phyloP scores from a whole-genome alignment of 2,888 invertebrate genomes.

The Folsomia candida region DNA sequence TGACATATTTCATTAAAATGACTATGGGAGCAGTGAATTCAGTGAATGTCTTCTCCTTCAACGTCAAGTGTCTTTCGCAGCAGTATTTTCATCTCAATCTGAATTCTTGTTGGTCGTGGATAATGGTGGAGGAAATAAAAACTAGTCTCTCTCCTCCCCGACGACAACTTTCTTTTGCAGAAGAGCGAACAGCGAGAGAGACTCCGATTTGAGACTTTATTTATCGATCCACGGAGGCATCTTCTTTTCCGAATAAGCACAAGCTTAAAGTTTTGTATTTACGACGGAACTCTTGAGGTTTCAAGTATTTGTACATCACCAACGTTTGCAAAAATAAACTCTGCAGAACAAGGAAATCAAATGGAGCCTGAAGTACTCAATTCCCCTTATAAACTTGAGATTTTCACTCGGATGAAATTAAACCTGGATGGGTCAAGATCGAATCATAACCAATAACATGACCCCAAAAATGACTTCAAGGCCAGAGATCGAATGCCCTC shows the following conservation, averaged over 20 bases:
- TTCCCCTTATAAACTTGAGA: background rate
- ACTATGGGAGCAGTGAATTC: no score
- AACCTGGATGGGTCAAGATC: background rate
- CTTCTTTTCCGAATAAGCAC: background rate
- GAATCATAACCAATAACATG: background rate
- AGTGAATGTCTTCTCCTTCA: no score
- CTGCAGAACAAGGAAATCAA: background rate
- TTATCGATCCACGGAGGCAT: background rate
- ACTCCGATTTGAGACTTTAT: no score
- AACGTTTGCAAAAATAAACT: background rate
- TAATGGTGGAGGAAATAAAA: background rate
- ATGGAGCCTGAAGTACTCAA: background rate
- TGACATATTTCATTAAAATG: background rate
- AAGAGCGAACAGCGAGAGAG: no score
- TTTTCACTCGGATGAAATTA: background rate
- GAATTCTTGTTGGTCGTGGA: background rate
- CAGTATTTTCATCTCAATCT: background rate
- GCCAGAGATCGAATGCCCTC: no score
- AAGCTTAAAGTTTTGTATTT: background rate
- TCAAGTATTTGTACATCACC: background rate
- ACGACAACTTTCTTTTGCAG: background rate
- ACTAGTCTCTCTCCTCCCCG: background rate
- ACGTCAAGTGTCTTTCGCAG: background rate
- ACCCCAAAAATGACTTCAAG: background rate
- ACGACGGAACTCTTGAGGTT: background rate